Evolutionary conservation across 2,888 invertebrate genomes (phyloP).

Genomic region (Limenitis camilla): DNA sequence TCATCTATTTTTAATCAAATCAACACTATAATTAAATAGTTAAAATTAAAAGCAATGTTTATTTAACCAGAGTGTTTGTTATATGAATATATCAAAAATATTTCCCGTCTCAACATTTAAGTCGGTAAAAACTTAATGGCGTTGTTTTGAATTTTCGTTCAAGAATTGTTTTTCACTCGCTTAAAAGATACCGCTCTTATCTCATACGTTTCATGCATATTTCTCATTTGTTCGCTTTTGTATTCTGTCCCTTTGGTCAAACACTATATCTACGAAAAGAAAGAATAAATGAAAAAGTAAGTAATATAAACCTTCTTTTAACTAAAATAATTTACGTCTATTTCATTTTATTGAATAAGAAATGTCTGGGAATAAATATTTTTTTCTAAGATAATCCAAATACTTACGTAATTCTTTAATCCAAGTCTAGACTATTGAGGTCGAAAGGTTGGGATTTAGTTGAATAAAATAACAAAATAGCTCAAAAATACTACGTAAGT

Average conservation of each 20-base stretch:
- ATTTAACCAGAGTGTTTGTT: too few relatives aligned
- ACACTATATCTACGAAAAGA: background rate
- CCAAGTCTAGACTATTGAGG: too few relatives aligned
- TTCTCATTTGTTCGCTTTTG: background rate
- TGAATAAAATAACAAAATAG: too few relatives aligned
- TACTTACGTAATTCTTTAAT: background rate
- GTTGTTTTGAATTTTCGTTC: background rate
- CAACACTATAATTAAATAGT: too few relatives aligned
- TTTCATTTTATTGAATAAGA: background rate
- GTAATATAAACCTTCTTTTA: background rate
- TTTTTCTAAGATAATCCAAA: background rate
- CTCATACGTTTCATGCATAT: conserved; percentile 2
- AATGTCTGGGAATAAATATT: background rate
- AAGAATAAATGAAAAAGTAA: background rate
- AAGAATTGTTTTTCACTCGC: background rate
- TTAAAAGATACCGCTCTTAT: conserved; percentile 2
- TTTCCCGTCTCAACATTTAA: background rate
- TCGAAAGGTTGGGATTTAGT: too few relatives aligned
- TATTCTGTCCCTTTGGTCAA: background rate
- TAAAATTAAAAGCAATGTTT: too few relatives aligned
- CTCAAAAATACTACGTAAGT: too few relatives aligned
- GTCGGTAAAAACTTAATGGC: conserved; percentile 3
- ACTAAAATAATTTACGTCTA: background rate
- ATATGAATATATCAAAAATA: background rate
- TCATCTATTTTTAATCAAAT: too few relatives aligned